Percentiles rank a stretch among this genome's conserved stretches.
These are phyloP conservation scores for Saccostrea cuccullata DNA, from an alignment of 1,140 invertebrate genomes.

Conservation along the genomic window DNA sequence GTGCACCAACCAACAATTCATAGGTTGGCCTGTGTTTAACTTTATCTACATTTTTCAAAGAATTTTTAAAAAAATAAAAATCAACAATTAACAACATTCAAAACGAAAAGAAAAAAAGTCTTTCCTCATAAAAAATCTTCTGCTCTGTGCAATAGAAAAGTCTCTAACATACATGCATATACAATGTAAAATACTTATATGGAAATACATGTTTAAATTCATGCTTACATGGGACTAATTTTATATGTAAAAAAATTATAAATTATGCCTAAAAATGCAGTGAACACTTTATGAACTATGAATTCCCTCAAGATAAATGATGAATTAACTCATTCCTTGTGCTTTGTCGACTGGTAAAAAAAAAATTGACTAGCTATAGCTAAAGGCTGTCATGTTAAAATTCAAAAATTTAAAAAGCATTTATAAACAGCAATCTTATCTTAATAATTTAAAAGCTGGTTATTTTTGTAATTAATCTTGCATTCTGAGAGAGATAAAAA, in stretches of 20 bases:
- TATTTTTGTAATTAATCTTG: neutral
- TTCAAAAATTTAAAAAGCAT: neutral
- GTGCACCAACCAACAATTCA: neutral
- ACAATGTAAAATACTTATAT: conserved; percentile 10
- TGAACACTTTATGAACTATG: neutral
- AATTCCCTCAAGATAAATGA: neutral
- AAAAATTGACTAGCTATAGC: neutral
- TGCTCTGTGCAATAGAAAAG: neutral
- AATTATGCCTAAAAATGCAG: neutral
- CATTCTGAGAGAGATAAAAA: neutral
- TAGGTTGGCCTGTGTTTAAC: neutral
- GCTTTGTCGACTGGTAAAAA: neutral
- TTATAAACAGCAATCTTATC: neutral
- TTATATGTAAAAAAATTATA: neutral
- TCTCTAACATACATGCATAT: conserved; percentile 20
- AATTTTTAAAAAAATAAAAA: neutral
- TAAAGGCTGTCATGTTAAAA: neutral
- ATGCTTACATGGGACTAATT: neutral
- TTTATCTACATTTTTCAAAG: neutral
- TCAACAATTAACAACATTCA: conserved; percentile 8
- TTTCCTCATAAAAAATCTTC: neutral
- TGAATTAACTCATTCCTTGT: neutral
- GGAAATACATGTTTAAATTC: neutral
- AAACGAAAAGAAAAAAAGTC: neutral
- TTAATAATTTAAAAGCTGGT: neutral